These are phyloP conservation scores for Adela reaumurella DNA, from an alignment of 2,888 invertebrate species.

Conservation along the genomic window DNA sequence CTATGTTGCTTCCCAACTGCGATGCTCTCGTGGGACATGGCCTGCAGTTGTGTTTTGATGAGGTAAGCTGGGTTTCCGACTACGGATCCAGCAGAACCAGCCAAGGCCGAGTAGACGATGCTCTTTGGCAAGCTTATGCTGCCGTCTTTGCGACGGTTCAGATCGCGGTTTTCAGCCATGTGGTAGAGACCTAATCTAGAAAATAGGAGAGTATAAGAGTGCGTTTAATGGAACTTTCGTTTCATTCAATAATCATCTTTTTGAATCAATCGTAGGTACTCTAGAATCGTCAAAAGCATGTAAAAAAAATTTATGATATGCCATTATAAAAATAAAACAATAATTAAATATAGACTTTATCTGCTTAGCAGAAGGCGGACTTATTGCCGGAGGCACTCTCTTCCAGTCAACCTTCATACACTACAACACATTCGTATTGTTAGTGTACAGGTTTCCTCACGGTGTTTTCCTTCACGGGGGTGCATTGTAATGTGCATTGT, in stretches of 20 bases:
- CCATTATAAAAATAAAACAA: too few relatives aligned
- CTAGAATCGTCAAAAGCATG: too few relatives aligned
- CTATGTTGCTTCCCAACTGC: slow-evolving; percentile 83
- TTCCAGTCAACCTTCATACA: too few relatives aligned
- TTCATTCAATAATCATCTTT: not conserved
- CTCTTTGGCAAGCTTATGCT: slow-evolving; percentile 32
- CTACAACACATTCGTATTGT: too few relatives aligned
- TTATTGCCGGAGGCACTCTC: too few relatives aligned
- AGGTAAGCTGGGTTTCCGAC: slow-evolving; percentile 74
- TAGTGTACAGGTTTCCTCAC: too few relatives aligned
- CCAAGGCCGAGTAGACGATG: slow-evolving; percentile 29
- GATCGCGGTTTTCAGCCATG: slow-evolving; percentile 56
- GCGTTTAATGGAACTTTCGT: not conserved
- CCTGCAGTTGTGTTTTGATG: slow-evolving; percentile 77
- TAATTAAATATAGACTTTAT: too few relatives aligned
- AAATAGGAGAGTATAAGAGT: slow-evolving; percentile 1
- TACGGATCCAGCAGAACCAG: slow-evolving; percentile 65
- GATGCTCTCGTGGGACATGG: slow-evolving; percentile 66
- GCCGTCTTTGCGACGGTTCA: slow-evolving; percentile 36
- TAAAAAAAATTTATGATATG: too few relatives aligned
- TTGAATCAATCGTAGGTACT: too few relatives aligned
- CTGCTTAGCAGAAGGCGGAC: too few relatives aligned
- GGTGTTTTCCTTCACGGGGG: too few relatives aligned
- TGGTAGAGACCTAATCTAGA: slow-evolving; percentile 63
- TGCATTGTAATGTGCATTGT: too few relatives aligned